Evolutionary conservation across 2,797 vertebrate genomes (phyloP), one percentile per base, ranked within the genome.

Genomic region (Fistularia tabacaria): DNA sequence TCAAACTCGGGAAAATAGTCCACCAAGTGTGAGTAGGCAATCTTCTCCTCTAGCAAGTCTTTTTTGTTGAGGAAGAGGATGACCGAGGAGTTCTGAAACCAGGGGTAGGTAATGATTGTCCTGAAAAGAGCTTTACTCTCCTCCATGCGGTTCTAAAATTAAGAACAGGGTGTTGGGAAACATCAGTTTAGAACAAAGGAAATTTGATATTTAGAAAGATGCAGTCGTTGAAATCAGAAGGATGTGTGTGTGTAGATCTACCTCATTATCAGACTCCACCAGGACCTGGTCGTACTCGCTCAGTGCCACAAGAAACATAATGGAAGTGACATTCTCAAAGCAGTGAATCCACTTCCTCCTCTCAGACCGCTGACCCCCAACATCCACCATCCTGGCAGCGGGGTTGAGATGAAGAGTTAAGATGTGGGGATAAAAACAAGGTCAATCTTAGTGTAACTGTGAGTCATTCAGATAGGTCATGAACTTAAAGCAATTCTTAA

Each of bases 51-150:
- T 72, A 99, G 85, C 69, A 99, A 92, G 81, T 99, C 97, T 83
- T 99, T 99, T 91, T 99, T 99, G 85, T 99, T 99, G 74, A 99
- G 94, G 86, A 99, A 99, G 68, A 99, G 94, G 83, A 99, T 99
- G 84, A 99, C 97, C 0, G 97, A 99, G 42, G 97, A 99, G 88
- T 98, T 99, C 80, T 98, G 97, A 89, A 99, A 99, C 97, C 97
- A 99, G 2, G 97, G 97, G 55, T 99, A 99, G 77, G 97, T 99
- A 75, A 99, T 96, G 85, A 99, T 99, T 53, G 97, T 99, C 87
- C 95, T 90, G 85, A 99, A 99, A 48, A 99, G 90, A 49, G 97
- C 97, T 89, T 99, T 99, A 84, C 97, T 99, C 90, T 99, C 97
- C 78, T 99, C 97, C 97, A 99, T 99, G n/a, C 97, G 97, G 84